phyloP scores from a whole-genome alignment of 37 sponge, comb jelly and placozoan species.

The Eunapius fragilis region DNA sequence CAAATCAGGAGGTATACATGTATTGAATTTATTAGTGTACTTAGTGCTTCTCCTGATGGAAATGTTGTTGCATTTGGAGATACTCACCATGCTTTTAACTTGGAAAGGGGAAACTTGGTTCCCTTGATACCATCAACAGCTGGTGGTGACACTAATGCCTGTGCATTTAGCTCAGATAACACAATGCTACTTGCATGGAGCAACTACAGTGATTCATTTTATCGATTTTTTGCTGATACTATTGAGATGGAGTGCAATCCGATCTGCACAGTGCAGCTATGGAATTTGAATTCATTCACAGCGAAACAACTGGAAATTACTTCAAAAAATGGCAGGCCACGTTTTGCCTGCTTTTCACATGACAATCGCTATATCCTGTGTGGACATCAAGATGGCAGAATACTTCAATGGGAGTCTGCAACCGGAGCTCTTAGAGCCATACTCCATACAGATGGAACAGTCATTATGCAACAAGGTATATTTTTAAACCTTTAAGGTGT shows the following conservation, averaged over 20 bases:
- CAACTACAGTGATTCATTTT: too few relatives aligned
- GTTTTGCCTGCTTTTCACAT: conserved; percentile 46
- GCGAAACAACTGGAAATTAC: not conserved
- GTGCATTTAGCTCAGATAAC: conserved; percentile 39
- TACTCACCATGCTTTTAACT: not conserved
- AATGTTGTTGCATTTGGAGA: conserved; percentile 17
- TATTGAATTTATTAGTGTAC: not conserved
- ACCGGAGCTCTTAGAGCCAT: not conserved
- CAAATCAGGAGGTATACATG: not conserved
- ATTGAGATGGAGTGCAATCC: too few relatives aligned
- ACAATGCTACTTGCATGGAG: conserved; percentile 17
- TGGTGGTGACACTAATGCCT: not conserved
- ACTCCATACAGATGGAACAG: conserved; percentile 14
- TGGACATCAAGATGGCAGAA: conserved; percentile 35
- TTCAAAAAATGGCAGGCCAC: not conserved
- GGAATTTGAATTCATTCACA: not conserved
- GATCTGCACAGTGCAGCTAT: too few relatives aligned
- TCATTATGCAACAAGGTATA: too few relatives aligned
- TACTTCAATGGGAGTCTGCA: conserved; percentile 17
- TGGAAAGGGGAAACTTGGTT: conserved; percentile 12
- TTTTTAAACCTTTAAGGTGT: too few relatives aligned
- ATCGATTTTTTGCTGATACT: too few relatives aligned
- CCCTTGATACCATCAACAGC: not conserved
- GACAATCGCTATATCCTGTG: conserved; percentile 11
- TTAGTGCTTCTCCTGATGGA: conserved; percentile 28